These are phyloP conservation scores for Hipparchia semele DNA, from an alignment of 2,888 invertebrate genomes.

Conservation along the genomic window DNA sequence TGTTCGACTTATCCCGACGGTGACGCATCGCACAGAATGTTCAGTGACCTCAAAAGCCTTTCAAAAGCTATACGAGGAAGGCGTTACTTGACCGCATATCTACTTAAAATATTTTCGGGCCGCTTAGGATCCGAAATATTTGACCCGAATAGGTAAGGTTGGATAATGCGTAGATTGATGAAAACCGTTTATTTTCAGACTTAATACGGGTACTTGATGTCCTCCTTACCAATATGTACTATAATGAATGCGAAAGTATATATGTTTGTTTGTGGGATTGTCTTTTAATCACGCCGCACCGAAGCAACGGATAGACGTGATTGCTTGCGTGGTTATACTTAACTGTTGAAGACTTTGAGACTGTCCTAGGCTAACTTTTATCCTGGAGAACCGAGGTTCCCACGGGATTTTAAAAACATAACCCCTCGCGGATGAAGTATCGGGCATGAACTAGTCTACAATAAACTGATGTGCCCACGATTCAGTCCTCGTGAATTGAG, in stretches of 20 bases:
- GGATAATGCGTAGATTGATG: neutral
- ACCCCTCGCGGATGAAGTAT: slow-evolving; percentile 51
- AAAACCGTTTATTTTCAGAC: neutral
- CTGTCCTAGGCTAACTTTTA: too few species aligned
- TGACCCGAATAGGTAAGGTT: slow-evolving; percentile 1
- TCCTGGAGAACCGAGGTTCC: neutral
- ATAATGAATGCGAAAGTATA: too few species aligned
- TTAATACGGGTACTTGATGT: neutral
- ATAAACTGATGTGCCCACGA: too few species aligned
- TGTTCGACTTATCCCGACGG: slow-evolving; percentile 35
- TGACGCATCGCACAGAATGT: slow-evolving; percentile 54
- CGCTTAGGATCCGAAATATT: neutral
- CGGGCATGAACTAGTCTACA: slow-evolving; percentile 45
- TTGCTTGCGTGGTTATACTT: too few species aligned
- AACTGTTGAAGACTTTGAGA: too few species aligned
- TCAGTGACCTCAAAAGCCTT: slow-evolving; percentile 64
- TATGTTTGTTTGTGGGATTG: too few species aligned
- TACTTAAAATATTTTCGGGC: slow-evolving; percentile 64
- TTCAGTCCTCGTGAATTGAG: too few species aligned
- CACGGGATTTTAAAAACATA: neutral
- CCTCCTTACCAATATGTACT: neutral
- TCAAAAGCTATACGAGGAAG: slow-evolving; percentile 54
- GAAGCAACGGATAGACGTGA: too few species aligned
- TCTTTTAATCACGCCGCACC: too few species aligned
- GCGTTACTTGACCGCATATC: slow-evolving; percentile 46